phyloP scores from a whole-genome alignment of 2,113 vertebrate species.

The Lepidothrix coronata region DNA sequence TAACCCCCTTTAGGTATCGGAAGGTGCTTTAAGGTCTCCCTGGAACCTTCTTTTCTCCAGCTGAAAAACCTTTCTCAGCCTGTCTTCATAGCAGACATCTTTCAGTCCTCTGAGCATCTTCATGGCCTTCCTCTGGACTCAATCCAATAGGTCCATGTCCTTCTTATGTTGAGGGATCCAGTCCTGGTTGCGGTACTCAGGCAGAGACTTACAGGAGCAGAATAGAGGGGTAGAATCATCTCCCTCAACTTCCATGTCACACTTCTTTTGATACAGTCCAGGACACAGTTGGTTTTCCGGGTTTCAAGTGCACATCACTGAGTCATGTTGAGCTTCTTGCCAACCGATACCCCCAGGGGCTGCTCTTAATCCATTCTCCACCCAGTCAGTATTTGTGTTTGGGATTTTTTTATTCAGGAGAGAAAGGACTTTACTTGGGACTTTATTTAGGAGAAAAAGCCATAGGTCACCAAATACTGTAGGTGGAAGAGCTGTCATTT shows the following conservation, averaged over 20 bases:
- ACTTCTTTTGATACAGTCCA: not conserved
- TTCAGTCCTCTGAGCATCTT: not conserved
- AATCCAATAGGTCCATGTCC: not conserved
- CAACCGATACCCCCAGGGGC: not conserved
- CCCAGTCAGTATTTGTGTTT: not conserved
- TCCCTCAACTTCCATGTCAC: not conserved
- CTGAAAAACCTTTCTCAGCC: not conserved
- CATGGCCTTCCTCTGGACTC: not conserved
- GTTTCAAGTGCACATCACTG: not conserved
- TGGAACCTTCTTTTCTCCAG: not conserved
- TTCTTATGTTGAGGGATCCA: not conserved
- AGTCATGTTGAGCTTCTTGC: not conserved
- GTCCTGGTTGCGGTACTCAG: accelerated
- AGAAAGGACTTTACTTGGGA: not conserved
- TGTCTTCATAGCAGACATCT: not conserved
- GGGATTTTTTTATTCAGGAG: not conserved
- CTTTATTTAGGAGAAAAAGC: not conserved
- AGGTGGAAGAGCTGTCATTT: not conserved
- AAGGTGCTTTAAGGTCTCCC: not conserved
- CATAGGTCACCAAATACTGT: not conserved
- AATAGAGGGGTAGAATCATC: not conserved
- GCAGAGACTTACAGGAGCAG: not conserved
- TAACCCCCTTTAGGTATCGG: not conserved
- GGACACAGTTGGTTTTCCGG: not conserved
- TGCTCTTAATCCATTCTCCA: not conserved